Percentiles rank a stretch among this genome's conserved stretches.
Conservation (phyloP, 2,797 vertebrate genomes). For the Hemitrygon akajei region DNA sequence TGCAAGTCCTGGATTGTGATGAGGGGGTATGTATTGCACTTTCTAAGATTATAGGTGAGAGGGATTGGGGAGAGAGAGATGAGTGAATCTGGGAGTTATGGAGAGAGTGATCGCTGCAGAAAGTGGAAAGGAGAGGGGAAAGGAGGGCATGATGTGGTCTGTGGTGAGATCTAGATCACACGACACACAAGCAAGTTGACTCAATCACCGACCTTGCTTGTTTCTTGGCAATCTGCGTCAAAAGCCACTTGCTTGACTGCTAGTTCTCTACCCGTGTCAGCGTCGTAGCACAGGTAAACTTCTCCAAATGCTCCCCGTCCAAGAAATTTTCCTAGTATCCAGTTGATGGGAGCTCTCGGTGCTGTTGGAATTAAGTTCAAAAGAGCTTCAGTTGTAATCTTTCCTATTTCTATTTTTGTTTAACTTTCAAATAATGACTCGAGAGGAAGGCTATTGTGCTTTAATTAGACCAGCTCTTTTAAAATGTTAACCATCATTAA, state of each 20-base stretch:
- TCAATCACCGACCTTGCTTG: conserved; percentile 71
- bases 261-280: conserved; percentile 80
- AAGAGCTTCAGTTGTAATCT: background rate
- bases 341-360: conserved; percentile 81
- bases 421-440: background rate
- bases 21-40: too few species aligned
- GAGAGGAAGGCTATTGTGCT: background rate
- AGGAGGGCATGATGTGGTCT: too few species aligned
- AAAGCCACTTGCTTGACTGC: conserved; percentile 89
- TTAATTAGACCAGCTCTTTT: background rate
- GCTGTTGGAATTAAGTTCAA: conserved; percentile 54
- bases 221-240: conserved; percentile 80
- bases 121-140: too few species aligned
- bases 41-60: too few species aligned
- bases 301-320: conserved; percentile 85
- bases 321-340: conserved; percentile 83
- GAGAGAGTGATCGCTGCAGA: too few species aligned
- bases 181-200: background rate
- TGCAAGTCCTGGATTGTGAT: too few species aligned
- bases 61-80: too few species aligned
- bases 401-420: background rate
- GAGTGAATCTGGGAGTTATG: too few species aligned
- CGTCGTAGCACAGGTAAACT: conserved; percentile 87
- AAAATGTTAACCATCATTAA: background rate
- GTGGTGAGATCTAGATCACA: too few species aligned